Evolutionary conservation across 1,140 invertebrate genomes (phyloP).

Genomic region (Camponotus floridanus): DNA sequence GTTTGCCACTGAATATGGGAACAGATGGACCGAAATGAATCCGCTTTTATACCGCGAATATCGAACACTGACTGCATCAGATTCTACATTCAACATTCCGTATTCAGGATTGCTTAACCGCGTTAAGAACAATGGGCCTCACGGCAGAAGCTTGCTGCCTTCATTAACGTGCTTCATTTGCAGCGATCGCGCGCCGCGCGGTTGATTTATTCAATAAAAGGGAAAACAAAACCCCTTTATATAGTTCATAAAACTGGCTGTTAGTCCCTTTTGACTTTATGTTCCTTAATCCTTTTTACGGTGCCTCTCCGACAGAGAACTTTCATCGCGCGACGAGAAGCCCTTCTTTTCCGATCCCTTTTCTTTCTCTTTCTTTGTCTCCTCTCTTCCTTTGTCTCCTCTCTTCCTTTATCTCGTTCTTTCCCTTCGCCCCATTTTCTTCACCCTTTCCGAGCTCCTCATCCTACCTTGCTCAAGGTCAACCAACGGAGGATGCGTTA

Average conservation of each 20-base stretch:
- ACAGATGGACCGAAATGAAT: conserved; percentile 29
- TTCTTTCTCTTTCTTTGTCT: conserved; percentile 16
- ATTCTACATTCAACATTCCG: conserved; percentile 25
- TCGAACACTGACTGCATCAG: conserved; percentile 24
- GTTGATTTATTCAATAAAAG: conserved; percentile 38
- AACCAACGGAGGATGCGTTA: conserved; percentile 78
- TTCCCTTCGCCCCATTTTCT: not conserved
- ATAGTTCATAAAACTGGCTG: conserved; percentile 12
- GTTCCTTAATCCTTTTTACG: conserved; percentile 19
- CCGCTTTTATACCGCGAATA: not conserved
- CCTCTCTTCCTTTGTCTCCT: not conserved
- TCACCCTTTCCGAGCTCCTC: conserved; percentile 29
- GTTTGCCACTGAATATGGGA: not conserved
- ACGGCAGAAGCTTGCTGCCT: conserved; percentile 25
- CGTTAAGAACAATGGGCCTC: conserved; percentile 48
- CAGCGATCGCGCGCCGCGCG: not conserved
- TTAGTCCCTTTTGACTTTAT: conserved; percentile 16
- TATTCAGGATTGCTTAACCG: conserved; percentile 36
- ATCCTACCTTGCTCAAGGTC: conserved; percentile 78
- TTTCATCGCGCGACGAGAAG: conserved; percentile 27
- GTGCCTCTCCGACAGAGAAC: not conserved
- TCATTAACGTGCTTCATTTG: conserved; percentile 49
- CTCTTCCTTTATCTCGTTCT: conserved; percentile 4
- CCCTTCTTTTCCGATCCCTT: conserved; percentile 31
- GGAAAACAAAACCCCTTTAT: conserved; percentile 10